phyloP scores from a whole-genome alignment of 2,888 invertebrate species.

The Limnephilus marmoratus region DNA sequence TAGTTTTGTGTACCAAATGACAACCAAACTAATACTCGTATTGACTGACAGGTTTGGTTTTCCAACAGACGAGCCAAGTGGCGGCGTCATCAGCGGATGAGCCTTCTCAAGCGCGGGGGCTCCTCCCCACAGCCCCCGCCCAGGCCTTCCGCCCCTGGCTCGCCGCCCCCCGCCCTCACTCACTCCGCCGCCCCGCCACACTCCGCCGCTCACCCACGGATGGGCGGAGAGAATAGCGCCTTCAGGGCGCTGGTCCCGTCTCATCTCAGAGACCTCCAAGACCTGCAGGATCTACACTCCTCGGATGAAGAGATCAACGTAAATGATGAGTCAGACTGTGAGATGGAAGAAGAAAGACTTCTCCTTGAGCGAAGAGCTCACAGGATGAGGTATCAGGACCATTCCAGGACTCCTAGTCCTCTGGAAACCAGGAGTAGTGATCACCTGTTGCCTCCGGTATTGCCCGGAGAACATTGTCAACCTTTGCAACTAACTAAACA shows the following conservation, averaged over 20 bases:
- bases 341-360: slow-evolving; percentile 74
- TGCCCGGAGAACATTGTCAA: slow-evolving; percentile 74
- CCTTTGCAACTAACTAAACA: slow-evolving; percentile 86
- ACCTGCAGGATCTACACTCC: slow-evolving; percentile 74
- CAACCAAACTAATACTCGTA: slow-evolving; percentile 66
- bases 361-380: slow-evolving; percentile 35
- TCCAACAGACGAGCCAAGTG: slow-evolving; percentile 99
- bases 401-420: slow-evolving; percentile 73
- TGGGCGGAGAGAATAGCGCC: slow-evolving; percentile 95
- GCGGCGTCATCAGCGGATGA: slow-evolving; percentile 97
- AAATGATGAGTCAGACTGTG: slow-evolving; percentile 86
- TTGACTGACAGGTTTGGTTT: slow-evolving; percentile 97
- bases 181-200: slow-evolving; percentile 71
- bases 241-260: slow-evolving; percentile 85
- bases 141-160: slow-evolving; percentile 78
- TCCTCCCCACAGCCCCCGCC: slow-evolving; percentile 69
- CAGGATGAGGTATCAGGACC: slow-evolving; percentile 72
- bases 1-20: slow-evolving; percentile 58
- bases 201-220: slow-evolving; percentile 75
- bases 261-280: slow-evolving; percentile 51
- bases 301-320: slow-evolving; percentile 90
- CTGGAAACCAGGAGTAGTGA: slow-evolving; percentile 5
- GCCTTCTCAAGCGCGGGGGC: slow-evolving; percentile 88
- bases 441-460: slow-evolving; percentile 37
- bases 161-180: slow-evolving; percentile 76